Percentiles rank a stretch among this genome's conserved stretches.
Conservation (phyloP, 2,888 invertebrate species). For the Nemapogon koenigi region DNA sequence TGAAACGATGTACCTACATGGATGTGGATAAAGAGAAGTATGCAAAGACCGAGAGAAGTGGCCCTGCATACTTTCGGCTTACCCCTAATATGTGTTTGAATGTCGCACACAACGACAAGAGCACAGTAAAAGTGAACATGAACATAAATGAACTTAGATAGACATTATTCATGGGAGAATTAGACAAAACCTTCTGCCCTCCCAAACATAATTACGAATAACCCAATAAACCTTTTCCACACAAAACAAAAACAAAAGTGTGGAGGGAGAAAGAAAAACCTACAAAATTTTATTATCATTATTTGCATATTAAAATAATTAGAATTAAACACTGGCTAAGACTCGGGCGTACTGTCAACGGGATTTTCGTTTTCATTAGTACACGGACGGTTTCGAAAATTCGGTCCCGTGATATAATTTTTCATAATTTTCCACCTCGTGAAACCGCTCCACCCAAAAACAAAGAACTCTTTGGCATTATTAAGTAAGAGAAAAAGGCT, state of each 20-base stretch:
- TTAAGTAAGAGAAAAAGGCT: constrained; percentile 28
- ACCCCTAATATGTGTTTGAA: too few relatives aligned
- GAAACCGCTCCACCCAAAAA: constrained; percentile 22
- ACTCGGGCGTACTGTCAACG: constrained; percentile 8
- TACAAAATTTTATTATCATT: constrained; percentile 60
- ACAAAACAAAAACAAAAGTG: constrained; percentile 49
- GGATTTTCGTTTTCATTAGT: constrained; percentile 14
- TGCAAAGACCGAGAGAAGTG: too few relatives aligned
- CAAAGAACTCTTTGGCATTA: constrained; percentile 22
- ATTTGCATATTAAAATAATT: constrained; percentile 65
- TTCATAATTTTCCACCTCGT: constrained; percentile 38
- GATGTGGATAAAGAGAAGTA: too few relatives aligned
- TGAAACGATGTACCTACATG: too few relatives aligned
- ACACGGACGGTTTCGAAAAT: constrained; percentile 9
- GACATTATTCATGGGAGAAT: constrained; percentile 18
- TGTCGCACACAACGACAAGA: too few relatives aligned
- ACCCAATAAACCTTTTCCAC: constrained; percentile 47
- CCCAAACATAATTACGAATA: constrained; percentile 51
- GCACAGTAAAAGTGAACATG: constrained; percentile 16
- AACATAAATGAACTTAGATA: constrained; percentile 53
- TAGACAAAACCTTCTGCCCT: constrained; percentile 24
- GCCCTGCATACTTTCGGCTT: too few relatives aligned
- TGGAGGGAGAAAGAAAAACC: too few relatives aligned
- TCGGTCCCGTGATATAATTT: constrained; percentile 23
- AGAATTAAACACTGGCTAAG: constrained; percentile 29